Evolutionary conservation across 1,140 invertebrate genomes (phyloP).

Genomic region (Drosophila oshimai): DNA sequence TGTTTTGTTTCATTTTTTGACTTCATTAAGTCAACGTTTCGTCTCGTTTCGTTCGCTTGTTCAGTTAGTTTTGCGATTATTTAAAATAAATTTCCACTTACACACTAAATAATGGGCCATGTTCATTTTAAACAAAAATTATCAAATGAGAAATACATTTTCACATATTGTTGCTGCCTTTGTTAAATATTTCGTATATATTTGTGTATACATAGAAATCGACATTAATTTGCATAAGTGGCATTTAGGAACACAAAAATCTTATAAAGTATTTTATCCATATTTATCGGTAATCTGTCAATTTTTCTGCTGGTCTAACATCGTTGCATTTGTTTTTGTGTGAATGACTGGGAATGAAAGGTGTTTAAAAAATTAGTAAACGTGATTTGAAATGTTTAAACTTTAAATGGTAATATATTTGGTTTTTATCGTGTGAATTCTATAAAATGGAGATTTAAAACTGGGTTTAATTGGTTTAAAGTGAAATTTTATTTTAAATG

Average conservation of each 20-base stretch:
- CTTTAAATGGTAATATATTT: slow-evolving; percentile 36
- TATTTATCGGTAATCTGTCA: slow-evolving; percentile 30
- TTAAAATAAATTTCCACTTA: slow-evolving; percentile 68
- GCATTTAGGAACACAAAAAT: slow-evolving; percentile 71
- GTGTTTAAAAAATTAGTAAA: slow-evolving; percentile 30
- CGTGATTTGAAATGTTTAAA: slow-evolving; percentile 32
- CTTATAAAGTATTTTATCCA: slow-evolving; percentile 34
- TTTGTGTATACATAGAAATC: slow-evolving; percentile 40
- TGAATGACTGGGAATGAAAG: slow-evolving; percentile 26
- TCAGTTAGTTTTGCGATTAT: slow-evolving; percentile 56
- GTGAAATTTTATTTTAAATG: slow-evolving; percentile 43
- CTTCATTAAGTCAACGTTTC: slow-evolving; percentile 13
- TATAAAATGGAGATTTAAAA: slow-evolving; percentile 45
- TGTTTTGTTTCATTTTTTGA: slow-evolving; percentile 29
- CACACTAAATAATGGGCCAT: slow-evolving; percentile 74
- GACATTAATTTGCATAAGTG: slow-evolving; percentile 63
- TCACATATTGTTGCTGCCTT: slow-evolving; percentile 6
- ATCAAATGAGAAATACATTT: slow-evolving; percentile 31
- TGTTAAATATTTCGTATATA: slow-evolving; percentile 3
- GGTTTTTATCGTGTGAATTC: slow-evolving; percentile 10
- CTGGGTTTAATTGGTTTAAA: slow-evolving; percentile 32
- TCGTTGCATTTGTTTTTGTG: slow-evolving; percentile 3
- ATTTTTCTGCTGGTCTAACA: slow-evolving; percentile 11
- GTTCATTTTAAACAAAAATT: slow-evolving; percentile 44
- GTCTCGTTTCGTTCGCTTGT: slow-evolving; percentile 9